phyloP scores from a whole-genome alignment of 2,113 vertebrate species.

The Asarcornis scutulata region DNA sequence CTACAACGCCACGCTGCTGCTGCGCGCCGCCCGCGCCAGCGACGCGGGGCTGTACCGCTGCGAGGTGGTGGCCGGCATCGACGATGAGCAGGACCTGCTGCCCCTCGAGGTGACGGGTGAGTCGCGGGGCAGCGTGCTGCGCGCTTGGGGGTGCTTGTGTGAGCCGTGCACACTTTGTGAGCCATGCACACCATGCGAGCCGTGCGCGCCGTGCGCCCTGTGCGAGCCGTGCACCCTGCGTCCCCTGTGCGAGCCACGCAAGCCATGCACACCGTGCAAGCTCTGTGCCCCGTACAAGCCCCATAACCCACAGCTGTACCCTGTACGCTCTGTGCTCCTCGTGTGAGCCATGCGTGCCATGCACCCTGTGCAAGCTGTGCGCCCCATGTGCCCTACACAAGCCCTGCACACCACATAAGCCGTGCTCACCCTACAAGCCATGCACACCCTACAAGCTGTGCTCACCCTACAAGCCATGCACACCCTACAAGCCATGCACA shows the following conservation, averaged over 20 bases:
- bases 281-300: too few species aligned
- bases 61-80: slow-evolving; percentile 92
- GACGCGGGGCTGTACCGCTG: slow-evolving; percentile 94
- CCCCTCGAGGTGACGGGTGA: slow-evolving; percentile 93
- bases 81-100: slow-evolving; percentile 93
- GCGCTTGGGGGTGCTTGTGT: accelerated
- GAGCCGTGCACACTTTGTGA: neutral
- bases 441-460: neutral
- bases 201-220: too few species aligned
- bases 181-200: too few species aligned
- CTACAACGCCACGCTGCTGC: slow-evolving; percentile 87
- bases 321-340: accelerated
- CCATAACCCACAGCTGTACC: too few species aligned
- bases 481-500: neutral
- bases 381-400: neutral
- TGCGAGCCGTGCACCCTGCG: neutral
- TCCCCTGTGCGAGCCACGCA: neutral
- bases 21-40: slow-evolving; percentile 85
- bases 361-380: neutral
- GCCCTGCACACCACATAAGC: neutral
- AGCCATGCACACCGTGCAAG: neutral
- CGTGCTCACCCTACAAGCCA: neutral
- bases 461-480: neutral
- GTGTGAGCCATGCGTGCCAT: neutral
- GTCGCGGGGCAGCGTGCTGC: neutral